phyloP scores from a whole-genome alignment of 2,888 invertebrate genomes.

The Sturmia bella region DNA sequence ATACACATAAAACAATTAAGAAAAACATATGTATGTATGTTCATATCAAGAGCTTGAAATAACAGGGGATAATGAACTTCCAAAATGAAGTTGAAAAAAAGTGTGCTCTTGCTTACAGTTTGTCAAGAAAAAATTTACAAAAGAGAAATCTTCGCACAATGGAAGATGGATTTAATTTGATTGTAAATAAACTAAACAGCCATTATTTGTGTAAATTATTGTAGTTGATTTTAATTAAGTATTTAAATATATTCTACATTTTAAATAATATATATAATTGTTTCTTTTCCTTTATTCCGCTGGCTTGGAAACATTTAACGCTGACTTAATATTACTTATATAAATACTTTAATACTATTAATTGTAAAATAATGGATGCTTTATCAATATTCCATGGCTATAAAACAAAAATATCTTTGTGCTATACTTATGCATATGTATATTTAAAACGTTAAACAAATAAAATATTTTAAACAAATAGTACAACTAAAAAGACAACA shows the following conservation, averaged over 20 bases:
- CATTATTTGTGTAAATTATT: constrained; percentile 43
- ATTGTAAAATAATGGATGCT: constrained; percentile 53
- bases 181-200: not conserved
- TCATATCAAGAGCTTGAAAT: not conserved
- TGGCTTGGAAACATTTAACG: constrained; percentile 49
- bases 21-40: not conserved
- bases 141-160: not conserved
- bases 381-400: constrained; percentile 37
- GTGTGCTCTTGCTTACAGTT: not conserved
- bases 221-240: constrained; percentile 4
- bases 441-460: not conserved
- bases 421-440: no score
- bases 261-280: constrained; percentile 41
- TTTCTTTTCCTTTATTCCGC: constrained; percentile 50
- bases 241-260: constrained; percentile 28
- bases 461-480: constrained; percentile 67
- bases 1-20: not conserved
- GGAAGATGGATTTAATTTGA: not conserved
- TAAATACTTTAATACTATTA: constrained; percentile 15
- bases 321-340: constrained; percentile 42
- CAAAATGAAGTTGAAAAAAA: not conserved
- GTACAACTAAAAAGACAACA: constrained; percentile 82
- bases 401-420: constrained; percentile 13
- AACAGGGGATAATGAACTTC: not conserved
- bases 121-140: not conserved